Evolutionary conservation across 2,113 vertebrate genomes (phyloP).

Genomic region (Cervus canadensis): DNA sequence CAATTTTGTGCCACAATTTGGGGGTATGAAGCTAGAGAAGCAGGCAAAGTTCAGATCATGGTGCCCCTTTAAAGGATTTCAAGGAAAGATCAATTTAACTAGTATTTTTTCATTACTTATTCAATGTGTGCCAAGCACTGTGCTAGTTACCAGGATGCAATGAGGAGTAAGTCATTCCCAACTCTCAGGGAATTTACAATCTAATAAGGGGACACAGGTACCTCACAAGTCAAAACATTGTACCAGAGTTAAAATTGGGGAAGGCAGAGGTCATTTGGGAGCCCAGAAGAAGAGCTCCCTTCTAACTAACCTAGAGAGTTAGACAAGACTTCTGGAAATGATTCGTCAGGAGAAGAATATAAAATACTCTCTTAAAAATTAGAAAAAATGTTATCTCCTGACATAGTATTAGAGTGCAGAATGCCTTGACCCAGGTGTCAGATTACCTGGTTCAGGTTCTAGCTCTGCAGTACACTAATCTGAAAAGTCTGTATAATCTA

Average conservation of each 20-base stretch:
- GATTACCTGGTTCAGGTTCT: background rate
- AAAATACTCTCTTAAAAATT: slow-evolving; percentile 7
- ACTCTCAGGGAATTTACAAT: background rate
- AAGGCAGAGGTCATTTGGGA: background rate
- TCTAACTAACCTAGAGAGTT: background rate
- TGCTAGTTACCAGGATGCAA: background rate
- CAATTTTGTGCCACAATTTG: background rate
- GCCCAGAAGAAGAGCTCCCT: background rate
- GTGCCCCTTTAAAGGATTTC: background rate
- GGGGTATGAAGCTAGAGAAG: background rate
- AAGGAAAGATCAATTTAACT: background rate
- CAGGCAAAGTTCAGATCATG: background rate
- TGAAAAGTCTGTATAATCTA: background rate
- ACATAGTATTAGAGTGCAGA: background rate
- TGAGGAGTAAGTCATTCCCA: background rate
- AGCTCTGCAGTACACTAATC: background rate
- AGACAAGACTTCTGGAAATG: background rate
- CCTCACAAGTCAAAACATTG: background rate
- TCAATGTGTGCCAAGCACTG: background rate
- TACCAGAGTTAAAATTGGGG: background rate
- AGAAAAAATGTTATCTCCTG: background rate
- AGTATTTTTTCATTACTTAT: background rate
- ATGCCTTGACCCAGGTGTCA: background rate
- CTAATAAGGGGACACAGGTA: background rate
- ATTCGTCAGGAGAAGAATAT: background rate